These are phyloP conservation scores for Drosophila bunnanda DNA, from an alignment of 2,888 invertebrate genomes.

Conservation along the genomic window DNA sequence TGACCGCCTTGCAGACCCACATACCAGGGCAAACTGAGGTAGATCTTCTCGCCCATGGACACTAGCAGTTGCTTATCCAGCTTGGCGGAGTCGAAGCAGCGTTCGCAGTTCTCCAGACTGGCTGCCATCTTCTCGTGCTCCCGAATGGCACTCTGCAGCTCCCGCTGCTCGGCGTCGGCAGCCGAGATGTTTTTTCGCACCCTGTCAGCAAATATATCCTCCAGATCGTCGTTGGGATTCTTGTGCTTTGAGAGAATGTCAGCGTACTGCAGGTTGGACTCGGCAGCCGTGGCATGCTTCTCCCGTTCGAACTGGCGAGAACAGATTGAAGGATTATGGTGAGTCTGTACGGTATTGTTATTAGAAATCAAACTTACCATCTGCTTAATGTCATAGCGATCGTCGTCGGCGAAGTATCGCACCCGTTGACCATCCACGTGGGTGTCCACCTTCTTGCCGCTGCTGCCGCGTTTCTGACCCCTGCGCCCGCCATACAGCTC, in stretches of 20 bases:
- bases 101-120: conserved; percentile 91
- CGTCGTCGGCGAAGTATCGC: conserved; percentile 95
- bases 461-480: conserved; percentile 80
- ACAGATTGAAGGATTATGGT: neutral
- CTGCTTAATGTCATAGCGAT: conserved; percentile 92
- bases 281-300: conserved; percentile 91
- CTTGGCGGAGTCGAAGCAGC: conserved; percentile 92
- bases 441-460: conserved; percentile 86
- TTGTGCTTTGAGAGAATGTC: conserved; percentile 89
- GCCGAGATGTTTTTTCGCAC: conserved; percentile 89
- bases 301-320: conserved; percentile 89
- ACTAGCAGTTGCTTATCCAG: conserved; percentile 94
- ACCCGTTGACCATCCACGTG: conserved; percentile 90
- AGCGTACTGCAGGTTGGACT: conserved; percentile 92
- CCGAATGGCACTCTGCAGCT: conserved; percentile 88
- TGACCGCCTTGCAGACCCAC: conserved; percentile 94
- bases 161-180: conserved; percentile 87
- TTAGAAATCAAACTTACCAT: conserved; percentile 86
- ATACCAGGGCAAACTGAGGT: conserved; percentile 92
- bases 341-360: neutral
- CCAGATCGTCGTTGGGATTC: conserved; percentile 89
- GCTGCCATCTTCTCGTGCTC: conserved; percentile 90
- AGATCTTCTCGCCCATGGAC: conserved; percentile 92
- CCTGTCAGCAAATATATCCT: conserved; percentile 93
- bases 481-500: conserved; percentile 56